Evolutionary conservation across 2,113 vertebrate genomes (phyloP).

Genomic region (Urocynchramus pylzowi): DNA sequence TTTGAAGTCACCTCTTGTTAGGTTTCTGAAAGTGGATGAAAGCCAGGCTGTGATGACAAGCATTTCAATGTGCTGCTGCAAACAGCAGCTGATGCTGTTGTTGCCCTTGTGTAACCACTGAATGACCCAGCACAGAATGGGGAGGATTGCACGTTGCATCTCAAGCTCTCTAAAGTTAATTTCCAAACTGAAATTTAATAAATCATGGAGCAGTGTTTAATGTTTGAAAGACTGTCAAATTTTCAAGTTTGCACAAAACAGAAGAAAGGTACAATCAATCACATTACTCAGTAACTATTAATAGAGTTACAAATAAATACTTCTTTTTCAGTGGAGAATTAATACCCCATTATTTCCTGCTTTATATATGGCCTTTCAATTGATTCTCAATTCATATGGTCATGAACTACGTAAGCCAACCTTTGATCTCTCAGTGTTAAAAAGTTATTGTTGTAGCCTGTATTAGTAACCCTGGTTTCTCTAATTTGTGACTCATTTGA

Average conservation of each 20-base stretch:
- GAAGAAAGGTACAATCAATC: not conserved
- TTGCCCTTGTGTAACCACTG: not conserved
- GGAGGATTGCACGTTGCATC: not conserved
- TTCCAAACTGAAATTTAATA: constrained; percentile 26
- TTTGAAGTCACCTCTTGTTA: not conserved
- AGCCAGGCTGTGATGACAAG: not conserved
- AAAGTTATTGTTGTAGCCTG: not conserved
- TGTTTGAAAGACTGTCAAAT: constrained; percentile 10
- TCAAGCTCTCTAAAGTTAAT: not conserved
- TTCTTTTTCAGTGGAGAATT: not conserved
- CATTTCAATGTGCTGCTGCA: not conserved
- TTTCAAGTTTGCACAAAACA: not conserved
- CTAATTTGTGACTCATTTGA: constrained; percentile 53
- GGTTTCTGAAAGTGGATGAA: not conserved
- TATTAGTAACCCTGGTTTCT: not conserved
- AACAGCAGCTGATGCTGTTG: not conserved
- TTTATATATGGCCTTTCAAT: not conserved
- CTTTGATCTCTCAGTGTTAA: constrained; percentile 28
- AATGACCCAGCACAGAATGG: not conserved
- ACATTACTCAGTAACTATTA: not conserved
- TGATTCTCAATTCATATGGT: not conserved
- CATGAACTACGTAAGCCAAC: not conserved
- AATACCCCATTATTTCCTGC: not conserved
- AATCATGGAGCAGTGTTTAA: not conserved
- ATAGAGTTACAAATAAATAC: not conserved